Evolutionary conservation across 1,140 invertebrate species (phyloP).

Genomic region (Helicoverpa armigera): DNA sequence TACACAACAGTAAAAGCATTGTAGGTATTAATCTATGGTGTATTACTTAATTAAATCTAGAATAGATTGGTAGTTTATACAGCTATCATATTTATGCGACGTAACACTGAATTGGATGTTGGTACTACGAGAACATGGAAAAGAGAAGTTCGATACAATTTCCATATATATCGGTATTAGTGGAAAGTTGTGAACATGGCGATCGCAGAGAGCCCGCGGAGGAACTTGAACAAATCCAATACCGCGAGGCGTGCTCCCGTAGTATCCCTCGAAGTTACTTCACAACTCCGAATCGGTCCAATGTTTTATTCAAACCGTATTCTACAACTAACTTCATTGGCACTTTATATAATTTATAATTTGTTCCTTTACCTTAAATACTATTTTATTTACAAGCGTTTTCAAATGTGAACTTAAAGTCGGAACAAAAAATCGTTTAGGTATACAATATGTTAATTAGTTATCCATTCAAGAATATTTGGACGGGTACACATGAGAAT

Average conservation of each 20-base stretch:
- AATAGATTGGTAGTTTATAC: slow-evolving; percentile 22
- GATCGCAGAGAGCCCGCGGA: not conserved
- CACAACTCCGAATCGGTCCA: slow-evolving; percentile 30
- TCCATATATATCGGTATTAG: slow-evolving; percentile 6
- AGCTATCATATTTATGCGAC: slow-evolving; percentile 19
- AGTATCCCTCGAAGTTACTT: slow-evolving; percentile 15
- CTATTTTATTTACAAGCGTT: slow-evolving; percentile 61
- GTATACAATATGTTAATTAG: not conserved
- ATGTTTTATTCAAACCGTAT: slow-evolving; percentile 37
- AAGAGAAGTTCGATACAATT: slow-evolving; percentile 23
- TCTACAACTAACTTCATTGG: slow-evolving; percentile 59
- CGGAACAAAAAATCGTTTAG: slow-evolving; percentile 1
- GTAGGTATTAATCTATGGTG: slow-evolving; percentile 40
- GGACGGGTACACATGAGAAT: slow-evolving; percentile 28
- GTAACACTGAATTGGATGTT: not conserved
- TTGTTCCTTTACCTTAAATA: slow-evolving; percentile 26
- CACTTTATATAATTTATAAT: slow-evolving; percentile 61
- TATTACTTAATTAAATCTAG: slow-evolving; percentile 37
- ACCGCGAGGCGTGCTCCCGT: not conserved
- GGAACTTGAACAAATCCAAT: slow-evolving; percentile 24
- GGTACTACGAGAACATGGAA: not conserved
- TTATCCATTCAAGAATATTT: slow-evolving; percentile 31
- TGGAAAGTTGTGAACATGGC: slow-evolving; percentile 4
- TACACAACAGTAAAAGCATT: slow-evolving; percentile 63
- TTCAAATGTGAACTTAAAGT: slow-evolving; percentile 7